A percentile compares a stretch with the other conserved stretches of the same genome.
These are phyloP conservation scores for Aurelia aurita complex sp. Pacific DNA, from an alignment of 30 jellyfish, hydroid and myxozoan genomes.

Conservation along the genomic window DNA sequence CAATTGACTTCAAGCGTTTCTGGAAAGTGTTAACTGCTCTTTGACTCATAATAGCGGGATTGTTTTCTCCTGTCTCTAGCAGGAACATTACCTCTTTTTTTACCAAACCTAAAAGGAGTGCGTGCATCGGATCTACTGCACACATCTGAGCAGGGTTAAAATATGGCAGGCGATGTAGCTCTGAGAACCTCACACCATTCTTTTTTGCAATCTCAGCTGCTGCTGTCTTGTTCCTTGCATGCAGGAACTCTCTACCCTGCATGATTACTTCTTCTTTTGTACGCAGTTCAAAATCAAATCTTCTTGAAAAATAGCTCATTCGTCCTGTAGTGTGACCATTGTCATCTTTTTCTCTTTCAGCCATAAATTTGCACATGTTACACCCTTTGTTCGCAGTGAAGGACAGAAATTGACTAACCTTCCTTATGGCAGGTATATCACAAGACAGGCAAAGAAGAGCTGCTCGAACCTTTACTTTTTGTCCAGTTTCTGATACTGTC, in stretches of 20 bases:
- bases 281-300: neutral
- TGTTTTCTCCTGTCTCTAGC: too few species aligned
- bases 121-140: too few species aligned
- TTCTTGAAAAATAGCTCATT: constrained; percentile 18
- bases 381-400: constrained; percentile 16
- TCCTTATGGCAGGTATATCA: neutral
- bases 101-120: too few species aligned
- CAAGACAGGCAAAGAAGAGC: neutral
- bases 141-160: too few species aligned
- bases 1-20: too few species aligned
- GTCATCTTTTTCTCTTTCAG: constrained; percentile 13
- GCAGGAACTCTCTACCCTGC: neutral
- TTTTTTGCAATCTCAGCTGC: constrained; percentile 3
- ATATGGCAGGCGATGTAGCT: too few species aligned
- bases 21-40: too few species aligned
- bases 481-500: constrained; percentile 2
- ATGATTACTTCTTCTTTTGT: constrained; percentile 1
- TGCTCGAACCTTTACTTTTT: neutral
- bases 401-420: neutral
- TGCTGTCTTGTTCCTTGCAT: constrained; percentile 2
- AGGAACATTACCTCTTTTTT: too few species aligned
- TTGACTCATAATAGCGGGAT: too few species aligned
- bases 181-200: too few species aligned
- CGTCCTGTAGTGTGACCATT: neutral
- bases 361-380: constrained; percentile 14